These are phyloP conservation scores for Phalanger gymnotis DNA, from an alignment of 2,797 vertebrate species.

Conservation along the genomic window DNA sequence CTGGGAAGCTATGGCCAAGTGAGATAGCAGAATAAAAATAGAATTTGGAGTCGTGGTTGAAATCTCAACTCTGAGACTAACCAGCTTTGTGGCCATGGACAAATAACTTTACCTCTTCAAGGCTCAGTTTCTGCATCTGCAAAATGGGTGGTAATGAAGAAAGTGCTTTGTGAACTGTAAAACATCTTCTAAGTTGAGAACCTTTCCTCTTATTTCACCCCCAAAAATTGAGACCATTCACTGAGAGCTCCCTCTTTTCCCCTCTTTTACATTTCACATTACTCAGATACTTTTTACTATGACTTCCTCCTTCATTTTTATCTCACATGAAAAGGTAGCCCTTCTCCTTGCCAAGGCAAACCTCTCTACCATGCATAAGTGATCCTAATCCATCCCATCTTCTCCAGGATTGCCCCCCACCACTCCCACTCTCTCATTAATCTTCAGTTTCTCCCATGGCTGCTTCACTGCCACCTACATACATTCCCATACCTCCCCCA, in stretches of 20 bases:
- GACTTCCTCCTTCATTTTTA: background rate
- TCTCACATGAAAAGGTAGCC: background rate
- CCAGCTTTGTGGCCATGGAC: background rate
- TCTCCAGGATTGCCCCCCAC: background rate
- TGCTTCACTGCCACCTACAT: background rate
- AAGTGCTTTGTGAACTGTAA: background rate
- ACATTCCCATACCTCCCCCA: background rate
- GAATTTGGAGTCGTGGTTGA: background rate
- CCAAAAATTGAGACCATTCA: background rate
- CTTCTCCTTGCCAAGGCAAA: background rate
- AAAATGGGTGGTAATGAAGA: background rate
- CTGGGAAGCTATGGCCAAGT: background rate
- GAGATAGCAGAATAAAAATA: background rate
- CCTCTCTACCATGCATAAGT: background rate
- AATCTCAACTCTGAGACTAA: background rate
- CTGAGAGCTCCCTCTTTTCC: background rate
- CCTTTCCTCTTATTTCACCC: background rate
- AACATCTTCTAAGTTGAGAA: background rate
- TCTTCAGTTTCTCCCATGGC: background rate
- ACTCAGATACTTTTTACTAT: background rate
- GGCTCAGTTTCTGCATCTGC: background rate
- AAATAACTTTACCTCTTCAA: background rate
- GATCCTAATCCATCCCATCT: background rate
- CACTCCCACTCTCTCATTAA: background rate
- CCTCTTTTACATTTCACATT: background rate